A percentile compares a stretch with the other conserved stretches of the same genome.
These are phyloP conservation scores for human (Homo sapiens) DNA, from an alignment of 2,113 vertebrate species.

Conservation along the genomic window GRCh38 chr4:43102501-43103000, in stretches of 20 bases:
- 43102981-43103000: background rate
- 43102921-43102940: background rate
- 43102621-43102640: background rate
- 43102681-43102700: background rate
- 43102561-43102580: too few species aligned
- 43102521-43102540: too few species aligned
- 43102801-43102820: background rate
- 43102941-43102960: constrained; percentile 3
- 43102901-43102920: background rate
- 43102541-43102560: too few species aligned
- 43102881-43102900: background rate
- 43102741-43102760: background rate
- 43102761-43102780: background rate
- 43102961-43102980: background rate
- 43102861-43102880: background rate
- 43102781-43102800: background rate
- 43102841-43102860: background rate
- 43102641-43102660: background rate
- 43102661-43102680: background rate
- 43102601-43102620: too few species aligned
- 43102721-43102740: background rate
- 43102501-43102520: too few species aligned
- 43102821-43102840: background rate
- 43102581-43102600: too few species aligned
- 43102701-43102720: background rate